Conservation (phyloP, 2,797 vertebrate genomes). For the Chelonia mydas region DNA sequence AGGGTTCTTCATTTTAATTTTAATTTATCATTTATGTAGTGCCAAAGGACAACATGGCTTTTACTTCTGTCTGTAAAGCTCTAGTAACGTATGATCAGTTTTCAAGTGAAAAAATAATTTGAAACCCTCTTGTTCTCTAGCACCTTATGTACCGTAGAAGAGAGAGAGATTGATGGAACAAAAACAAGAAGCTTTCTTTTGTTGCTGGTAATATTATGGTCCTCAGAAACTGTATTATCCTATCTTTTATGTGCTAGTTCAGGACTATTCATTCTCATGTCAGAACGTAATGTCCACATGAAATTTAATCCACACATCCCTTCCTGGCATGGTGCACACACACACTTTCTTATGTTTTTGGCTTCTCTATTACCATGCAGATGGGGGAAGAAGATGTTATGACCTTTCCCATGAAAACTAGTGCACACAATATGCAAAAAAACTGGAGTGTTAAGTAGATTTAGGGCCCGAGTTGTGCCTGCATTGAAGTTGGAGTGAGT, state of each 20-base stretch:
- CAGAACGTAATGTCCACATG: not conserved
- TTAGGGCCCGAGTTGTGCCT: not conserved
- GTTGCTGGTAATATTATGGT: not conserved
- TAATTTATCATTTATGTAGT: not conserved
- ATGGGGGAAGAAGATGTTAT: not conserved
- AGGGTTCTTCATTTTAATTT: not conserved
- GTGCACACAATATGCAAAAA: not conserved
- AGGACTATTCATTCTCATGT: not conserved
- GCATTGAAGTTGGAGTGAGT: not conserved
- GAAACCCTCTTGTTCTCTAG: not conserved
- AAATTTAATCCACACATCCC: constrained; percentile 22
- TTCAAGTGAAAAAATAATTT: constrained; percentile 20
- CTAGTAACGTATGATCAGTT: not conserved
- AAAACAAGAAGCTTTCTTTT: not conserved
- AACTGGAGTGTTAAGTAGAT: not conserved
- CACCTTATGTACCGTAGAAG: not conserved
- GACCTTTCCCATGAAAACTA: not conserved
- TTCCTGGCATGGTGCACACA: not conserved
- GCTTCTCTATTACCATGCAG: not conserved
- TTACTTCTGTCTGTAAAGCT: not conserved
- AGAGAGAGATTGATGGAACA: not conserved
- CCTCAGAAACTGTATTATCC: not conserved
- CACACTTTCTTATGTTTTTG: not conserved
- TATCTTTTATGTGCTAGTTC: not conserved
- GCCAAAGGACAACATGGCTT: not conserved